Evolutionary conservation across 2,113 vertebrate genomes (phyloP), one percentile per base, ranked within the genome.

Genomic region (Gopherus flavomarginatus): DNA sequence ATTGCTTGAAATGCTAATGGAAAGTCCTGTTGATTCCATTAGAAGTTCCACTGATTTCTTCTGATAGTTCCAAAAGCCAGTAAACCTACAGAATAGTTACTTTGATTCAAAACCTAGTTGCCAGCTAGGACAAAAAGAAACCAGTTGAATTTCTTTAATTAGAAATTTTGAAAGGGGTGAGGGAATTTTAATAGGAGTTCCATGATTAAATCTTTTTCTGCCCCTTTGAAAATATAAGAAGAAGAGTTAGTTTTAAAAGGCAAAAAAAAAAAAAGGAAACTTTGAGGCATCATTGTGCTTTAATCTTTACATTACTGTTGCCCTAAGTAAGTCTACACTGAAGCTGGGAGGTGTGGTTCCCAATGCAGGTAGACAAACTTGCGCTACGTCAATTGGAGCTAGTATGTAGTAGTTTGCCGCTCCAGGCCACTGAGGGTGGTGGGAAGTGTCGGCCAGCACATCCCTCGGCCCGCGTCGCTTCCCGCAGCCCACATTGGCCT

Each of bases 1-100:
- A 89, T 31, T 69, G 69, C 80, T 93, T 91, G 91, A 97, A 92
- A 93, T 95, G 10, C 57, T 87, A 82, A 89, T 90, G 82, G 86
- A 90, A 38, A 92, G 82, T 95, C 90, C 81, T 87, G 77, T 29
- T 94, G 53, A 80, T 92, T 88, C 94, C 82, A 52, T 87, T 90
- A 92, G 59, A 87, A 92, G 87, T 90, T 85, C 53, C 17, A 62
- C 38, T 93, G 29, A 62, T 42, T 81, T 91, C 53, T 84, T 96
- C 96, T 87, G 82, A 84, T 96, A 90, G 19, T 96, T 89, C 47
- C 35, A 59, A 8, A 14, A 80, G 69, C 57, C 27, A 31, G 27
- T 62, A 62, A 62, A 62, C 27, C 1, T 1, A 2, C 87, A 81
- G 57, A 87, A 56, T 47, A 54, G 49, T 90, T 90, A n/a, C 81